These are phyloP conservation scores for Microctenopoma lineatum DNA, from an alignment of 2,797 vertebrate species.

Conservation along the genomic window DNA sequence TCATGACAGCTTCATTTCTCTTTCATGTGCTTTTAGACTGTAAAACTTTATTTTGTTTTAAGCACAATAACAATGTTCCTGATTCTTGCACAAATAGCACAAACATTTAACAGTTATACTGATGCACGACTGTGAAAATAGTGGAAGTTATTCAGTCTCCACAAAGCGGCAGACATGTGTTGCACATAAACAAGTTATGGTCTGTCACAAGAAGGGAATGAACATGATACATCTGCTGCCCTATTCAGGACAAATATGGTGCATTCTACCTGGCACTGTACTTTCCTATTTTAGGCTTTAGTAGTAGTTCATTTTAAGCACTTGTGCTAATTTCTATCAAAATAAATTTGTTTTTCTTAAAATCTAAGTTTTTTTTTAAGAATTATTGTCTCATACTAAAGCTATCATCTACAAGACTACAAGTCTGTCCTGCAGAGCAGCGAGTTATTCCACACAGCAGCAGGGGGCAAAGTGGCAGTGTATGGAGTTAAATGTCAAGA, in stretches of 20 bases:
- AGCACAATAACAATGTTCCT: too few species aligned
- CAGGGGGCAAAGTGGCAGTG: constrained; percentile 70
- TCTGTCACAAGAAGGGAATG: not conserved
- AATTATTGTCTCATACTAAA: constrained; percentile 18
- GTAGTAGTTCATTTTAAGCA: not conserved
- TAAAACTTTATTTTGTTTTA: not conserved
- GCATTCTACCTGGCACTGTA: not conserved
- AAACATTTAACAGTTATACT: not conserved
- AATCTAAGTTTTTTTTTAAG: constrained; percentile 7
- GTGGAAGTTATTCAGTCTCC: not conserved
- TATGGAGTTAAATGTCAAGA: constrained; percentile 82
- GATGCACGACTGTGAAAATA: not conserved
- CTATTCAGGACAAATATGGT: too few species aligned
- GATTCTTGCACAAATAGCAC: not conserved
- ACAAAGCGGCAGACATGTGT: not conserved
- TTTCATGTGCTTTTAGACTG: too few species aligned
- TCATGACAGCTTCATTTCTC: too few species aligned
- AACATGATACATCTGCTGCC: not conserved
- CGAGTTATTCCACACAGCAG: constrained; percentile 60
- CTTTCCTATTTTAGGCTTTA: not conserved
- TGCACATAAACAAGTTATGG: not conserved
- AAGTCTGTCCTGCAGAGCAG: constrained; percentile 48
- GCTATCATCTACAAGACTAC: constrained; percentile 23
- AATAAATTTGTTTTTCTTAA: not conserved
- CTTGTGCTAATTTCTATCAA: too few species aligned